A percentile compares a stretch with the other conserved stretches of the same genome.
Conservation (phyloP, 2,888 invertebrate species). For the Lithophane leautieri region DNA sequence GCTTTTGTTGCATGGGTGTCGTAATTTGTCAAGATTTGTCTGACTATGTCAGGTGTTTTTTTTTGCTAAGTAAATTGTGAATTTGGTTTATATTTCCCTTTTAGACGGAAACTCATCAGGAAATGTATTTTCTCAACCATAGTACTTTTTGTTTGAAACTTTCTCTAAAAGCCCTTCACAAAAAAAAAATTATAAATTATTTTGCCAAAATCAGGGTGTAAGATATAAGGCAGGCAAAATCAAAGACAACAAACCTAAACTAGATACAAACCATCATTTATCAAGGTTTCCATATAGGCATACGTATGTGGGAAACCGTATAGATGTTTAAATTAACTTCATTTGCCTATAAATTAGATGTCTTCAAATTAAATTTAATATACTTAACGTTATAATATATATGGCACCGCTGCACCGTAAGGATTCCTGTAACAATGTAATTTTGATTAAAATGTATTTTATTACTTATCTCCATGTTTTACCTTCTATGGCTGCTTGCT, state of each 20-base stretch:
- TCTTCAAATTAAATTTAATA: constrained; percentile 62
- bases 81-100: not conserved
- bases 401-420: constrained; percentile 7
- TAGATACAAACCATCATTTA: not conserved
- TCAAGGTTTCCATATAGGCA: not conserved
- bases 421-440: constrained; percentile 39
- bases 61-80: not conserved
- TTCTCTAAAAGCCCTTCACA: too few species aligned
- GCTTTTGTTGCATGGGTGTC: constrained; percentile 13
- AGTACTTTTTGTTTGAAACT: not conserved
- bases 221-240: too few species aligned
- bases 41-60: not conserved
- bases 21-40: constrained; percentile 34
- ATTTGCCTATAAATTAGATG: constrained; percentile 57
- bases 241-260: not conserved
- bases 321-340: constrained; percentile 47
- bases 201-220: too few species aligned
- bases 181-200: too few species aligned
- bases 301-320: constrained; percentile 39
- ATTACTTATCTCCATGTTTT: constrained; percentile 16
- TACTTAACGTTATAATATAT: constrained; percentile 24
- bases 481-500: not conserved
- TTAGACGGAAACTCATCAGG: not conserved
- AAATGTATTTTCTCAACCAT: not conserved
- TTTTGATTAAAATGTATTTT: constrained; percentile 47